Conservation (phyloP, 37 sponge, comb jelly and placozoan species). For the Cliona cf. orientalis region DNA sequence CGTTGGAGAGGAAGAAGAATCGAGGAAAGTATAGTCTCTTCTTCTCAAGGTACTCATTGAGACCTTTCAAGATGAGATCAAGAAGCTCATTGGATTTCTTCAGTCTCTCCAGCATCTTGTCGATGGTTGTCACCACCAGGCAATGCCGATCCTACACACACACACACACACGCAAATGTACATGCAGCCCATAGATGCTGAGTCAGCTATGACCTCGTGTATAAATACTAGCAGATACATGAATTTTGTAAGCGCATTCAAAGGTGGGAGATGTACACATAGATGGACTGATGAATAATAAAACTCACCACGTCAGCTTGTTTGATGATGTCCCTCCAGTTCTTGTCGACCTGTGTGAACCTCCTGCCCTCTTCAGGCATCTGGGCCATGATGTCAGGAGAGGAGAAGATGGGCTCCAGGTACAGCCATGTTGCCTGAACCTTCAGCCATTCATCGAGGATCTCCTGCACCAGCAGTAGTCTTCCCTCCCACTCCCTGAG, state of each 20-base stretch:
- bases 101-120: slow-evolving; percentile 92
- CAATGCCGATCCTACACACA: slow-evolving; percentile 85
- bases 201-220: not conserved
- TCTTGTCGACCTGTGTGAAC: slow-evolving; percentile 98
- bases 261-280: too few relatives aligned
- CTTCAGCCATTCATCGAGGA: slow-evolving; percentile 99
- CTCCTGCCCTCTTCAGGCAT: slow-evolving; percentile 99
- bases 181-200: not conserved
- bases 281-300: not conserved
- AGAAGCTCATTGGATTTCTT: slow-evolving; percentile 97
- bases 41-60: slow-evolving; percentile 99
- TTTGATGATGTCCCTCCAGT: slow-evolving; percentile 97
- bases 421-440: slow-evolving; percentile 99
- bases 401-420: slow-evolving; percentile 99
- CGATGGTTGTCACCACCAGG: slow-evolving; percentile 90
- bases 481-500: slow-evolving; percentile 94
- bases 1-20: slow-evolving; percentile 99
- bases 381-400: slow-evolving; percentile 99
- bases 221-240: too few relatives aligned
- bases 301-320: slow-evolving; percentile 70
- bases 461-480: slow-evolving; percentile 95
- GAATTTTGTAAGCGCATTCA: too few relatives aligned
- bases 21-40: slow-evolving; percentile 98
- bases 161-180: not conserved
- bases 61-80: slow-evolving; percentile 96